phyloP scores from a whole-genome alignment of 2,797 vertebrate genomes.

The Scolopax bukidnonensis region DNA sequence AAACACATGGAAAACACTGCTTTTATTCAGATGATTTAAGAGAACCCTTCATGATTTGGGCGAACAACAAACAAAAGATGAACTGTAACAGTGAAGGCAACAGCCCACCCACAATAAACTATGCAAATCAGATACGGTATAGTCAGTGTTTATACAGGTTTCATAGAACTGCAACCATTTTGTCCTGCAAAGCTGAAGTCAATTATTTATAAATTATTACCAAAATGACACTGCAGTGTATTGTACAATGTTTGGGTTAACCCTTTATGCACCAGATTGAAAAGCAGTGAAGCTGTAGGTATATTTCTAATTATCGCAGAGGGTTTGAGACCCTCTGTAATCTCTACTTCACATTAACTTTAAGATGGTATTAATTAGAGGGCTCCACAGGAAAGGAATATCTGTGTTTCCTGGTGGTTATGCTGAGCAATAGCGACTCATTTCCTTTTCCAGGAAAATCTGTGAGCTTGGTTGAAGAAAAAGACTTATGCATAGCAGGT shows the following conservation, averaged over 20 bases:
- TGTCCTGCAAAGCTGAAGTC: not conserved
- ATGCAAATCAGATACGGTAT: fast-evolving
- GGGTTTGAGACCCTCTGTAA: not conserved
- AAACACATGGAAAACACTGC: not conserved
- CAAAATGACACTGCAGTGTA: not conserved
- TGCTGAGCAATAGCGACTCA: not conserved
- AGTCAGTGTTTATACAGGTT: not conserved
- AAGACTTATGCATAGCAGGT: not conserved
- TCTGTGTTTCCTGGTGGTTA: not conserved
- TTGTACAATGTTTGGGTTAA: not conserved
- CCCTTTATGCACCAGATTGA: not conserved
- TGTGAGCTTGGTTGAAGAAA: not conserved
- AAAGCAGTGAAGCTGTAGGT: not conserved
- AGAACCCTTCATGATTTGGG: not conserved
- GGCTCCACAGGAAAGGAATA: not conserved
- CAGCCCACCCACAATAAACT: not conserved
- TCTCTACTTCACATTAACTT: not conserved
- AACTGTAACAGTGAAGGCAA: not conserved
- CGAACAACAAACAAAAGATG: not conserved
- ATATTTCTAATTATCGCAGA: not conserved
- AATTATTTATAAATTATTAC: not conserved
- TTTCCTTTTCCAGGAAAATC: constrained; percentile 39
- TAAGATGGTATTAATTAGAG: not conserved
- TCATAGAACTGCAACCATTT: not conserved
- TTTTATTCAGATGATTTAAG: not conserved